Evolutionary conservation across 2,797 vertebrate genomes (phyloP).

Genomic region (Gymnopithys bicolor): DNA sequence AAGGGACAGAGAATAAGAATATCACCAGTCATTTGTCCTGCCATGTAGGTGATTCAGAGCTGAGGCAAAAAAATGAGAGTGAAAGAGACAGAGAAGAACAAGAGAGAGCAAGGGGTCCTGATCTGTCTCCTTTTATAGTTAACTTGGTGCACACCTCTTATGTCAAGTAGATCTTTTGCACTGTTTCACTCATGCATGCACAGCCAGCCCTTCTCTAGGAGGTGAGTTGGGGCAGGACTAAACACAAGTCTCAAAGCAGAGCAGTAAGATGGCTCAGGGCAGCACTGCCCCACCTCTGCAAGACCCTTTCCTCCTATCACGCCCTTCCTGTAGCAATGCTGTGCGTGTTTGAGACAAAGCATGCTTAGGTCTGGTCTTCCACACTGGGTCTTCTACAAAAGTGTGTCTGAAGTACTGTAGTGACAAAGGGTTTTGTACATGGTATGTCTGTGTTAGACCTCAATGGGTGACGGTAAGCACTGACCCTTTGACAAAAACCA

Average conservation of each 20-base stretch:
- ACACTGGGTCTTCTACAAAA: not conserved
- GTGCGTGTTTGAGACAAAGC: not conserved
- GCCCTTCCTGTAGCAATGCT: not conserved
- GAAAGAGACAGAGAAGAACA: not conserved
- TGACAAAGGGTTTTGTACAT: not conserved
- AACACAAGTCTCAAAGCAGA: not conserved
- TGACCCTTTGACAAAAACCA: not conserved
- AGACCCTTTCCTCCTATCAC: not conserved
- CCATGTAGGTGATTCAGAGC: not conserved
- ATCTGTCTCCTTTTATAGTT: not conserved
- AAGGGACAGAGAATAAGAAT: not conserved
- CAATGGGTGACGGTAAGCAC: not conserved
- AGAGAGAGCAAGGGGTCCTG: not conserved
- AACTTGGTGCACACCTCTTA: not conserved
- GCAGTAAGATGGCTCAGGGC: not conserved
- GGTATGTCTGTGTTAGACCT: not conserved
- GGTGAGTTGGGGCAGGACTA: not conserved
- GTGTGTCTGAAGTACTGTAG: not conserved
- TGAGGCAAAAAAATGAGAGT: not conserved
- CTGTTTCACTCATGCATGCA: not conserved
- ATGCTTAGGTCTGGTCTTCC: not conserved
- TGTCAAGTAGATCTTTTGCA: not conserved
- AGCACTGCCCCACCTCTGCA: not conserved
- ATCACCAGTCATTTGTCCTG: not conserved
- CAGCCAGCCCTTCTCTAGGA: not conserved